Base-by-base conservation (phyloP, 2,797 vertebrate genomes). In the Oreortyx pictus region DNA sequence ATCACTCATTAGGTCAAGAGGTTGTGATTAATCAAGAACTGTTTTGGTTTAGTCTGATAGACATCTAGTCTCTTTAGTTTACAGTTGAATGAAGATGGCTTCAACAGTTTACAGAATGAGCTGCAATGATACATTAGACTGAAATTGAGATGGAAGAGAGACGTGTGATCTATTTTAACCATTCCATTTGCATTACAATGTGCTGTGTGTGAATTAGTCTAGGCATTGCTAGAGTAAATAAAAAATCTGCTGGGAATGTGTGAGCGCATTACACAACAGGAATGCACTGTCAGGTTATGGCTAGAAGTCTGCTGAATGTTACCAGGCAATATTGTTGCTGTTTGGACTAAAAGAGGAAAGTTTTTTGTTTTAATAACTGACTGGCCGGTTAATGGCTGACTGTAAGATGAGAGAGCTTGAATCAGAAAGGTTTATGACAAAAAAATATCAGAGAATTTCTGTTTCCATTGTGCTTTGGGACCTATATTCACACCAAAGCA, bases 11-110 rank as follows among this genome's bases (percentile, higher is more conserved):
- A 96, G 98, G 98, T 98, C 98, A 98, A 97, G 96, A 98, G 98
- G 98, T 92, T 97, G 96, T 94, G 96, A 99, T 99, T 98, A 98
- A 99, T 99, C 99, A 99, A 98, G 97, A 67, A 98, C 97, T 98
- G 98, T 99, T 99, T 99, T 98, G 98, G 97, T 98, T 98, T 98
- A 11, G 89, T 97, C 98, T 97, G 98, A 98, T 99, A 98, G 97
- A 98, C 98, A 98, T 98, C 97, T 97, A 98, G 97, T 98, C 98
- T 98, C 98, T 98, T 98, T 97, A 98, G 98, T 98, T 98, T 98
- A 98, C 95, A 96, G 92, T 74, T 95, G 96, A 97, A 97, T 95
- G 96, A 98, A 98, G 98, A 98, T 97, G 98, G 97, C 97, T 97
- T 94, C 96, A 94, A 97, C 97, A 98, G 98, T 99, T 99, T 99